phyloP scores from a whole-genome alignment of 2,797 vertebrate species.

The Anguilla obscura region DNA sequence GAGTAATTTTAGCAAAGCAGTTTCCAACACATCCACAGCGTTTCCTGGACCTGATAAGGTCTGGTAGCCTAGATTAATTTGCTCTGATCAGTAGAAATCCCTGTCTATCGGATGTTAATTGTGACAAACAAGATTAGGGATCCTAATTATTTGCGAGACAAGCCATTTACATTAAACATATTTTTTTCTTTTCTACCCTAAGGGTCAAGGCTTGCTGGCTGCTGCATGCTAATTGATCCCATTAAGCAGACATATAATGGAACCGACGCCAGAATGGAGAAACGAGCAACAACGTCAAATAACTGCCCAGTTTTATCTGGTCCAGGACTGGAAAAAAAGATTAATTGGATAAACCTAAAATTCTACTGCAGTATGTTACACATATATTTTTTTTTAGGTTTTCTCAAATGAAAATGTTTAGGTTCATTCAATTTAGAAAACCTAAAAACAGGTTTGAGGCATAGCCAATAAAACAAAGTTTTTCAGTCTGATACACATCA shows the following conservation, averaged over 20 bases:
- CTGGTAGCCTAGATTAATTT: background rate
- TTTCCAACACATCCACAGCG: background rate
- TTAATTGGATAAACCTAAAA: no score
- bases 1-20: background rate
- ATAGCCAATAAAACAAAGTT: no score
- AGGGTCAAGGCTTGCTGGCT: conserved; percentile 1
- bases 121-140: conserved; percentile 19
- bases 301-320: background rate
- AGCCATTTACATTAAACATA: background rate
- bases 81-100: conserved; percentile 8
- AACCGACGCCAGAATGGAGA: background rate
- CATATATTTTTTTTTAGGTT: no score
- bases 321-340: no score
- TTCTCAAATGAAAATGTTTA: no score
- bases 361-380: no score
- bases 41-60: background rate
- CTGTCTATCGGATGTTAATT: background rate
- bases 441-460: no score
- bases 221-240: conserved; percentile 9
- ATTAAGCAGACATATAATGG: background rate
- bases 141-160: conserved; percentile 12
- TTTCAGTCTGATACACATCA: background rate
- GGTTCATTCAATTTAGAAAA: no score
- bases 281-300: background rate
- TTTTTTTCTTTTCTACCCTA: background rate